Evolutionary conservation across 1,140 invertebrate species (phyloP), one percentile per base, ranked within the genome.

Genomic region (Zaprionus camerounensis): DNA sequence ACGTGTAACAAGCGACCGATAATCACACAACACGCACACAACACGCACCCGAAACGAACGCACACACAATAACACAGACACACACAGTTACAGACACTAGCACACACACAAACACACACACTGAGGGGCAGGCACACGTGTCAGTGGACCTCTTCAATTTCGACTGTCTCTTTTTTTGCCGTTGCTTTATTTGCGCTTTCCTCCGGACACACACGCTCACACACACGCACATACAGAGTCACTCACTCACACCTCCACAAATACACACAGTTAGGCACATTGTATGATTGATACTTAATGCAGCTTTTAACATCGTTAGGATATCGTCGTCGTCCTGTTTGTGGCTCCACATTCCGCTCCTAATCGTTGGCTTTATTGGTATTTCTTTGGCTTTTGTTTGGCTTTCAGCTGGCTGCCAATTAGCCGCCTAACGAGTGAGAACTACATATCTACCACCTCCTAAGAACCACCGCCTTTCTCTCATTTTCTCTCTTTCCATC

Each of bases 201-300:
- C 68, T 73, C 20, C n/a, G 68, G 67, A 61, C 63, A 72, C 63
- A 59, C 22, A 65, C 20, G 41, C 38, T 58, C 12, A 57, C 63
- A 72, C 63, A 59, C 22, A 71, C 26, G 53, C 38, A 65, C 12
- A 57, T 20, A 58, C 26, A 38, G 2, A 51, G 38, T 41, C 22
- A 57, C 62, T 41, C 41, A 70, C 55, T 11, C 13, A 53, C 41
- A 70, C 55, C 15, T 3, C 1, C 28, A 36, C 44, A 24, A 15
- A 36, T 2, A 56, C 17, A 36, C 15, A 56, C 17, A 44, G 15
- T 58, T 38, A 11, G 36, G 15, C 49, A 31, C 57, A 73, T 76
- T 88, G 81, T 79, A 88, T 88, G 84, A 88, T 88, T 88, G 85
- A 88, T 88, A 83, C 84, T 88, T 88, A 88, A 88, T 88, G 85